Evolutionary conservation across 2,113 vertebrate species (phyloP).

Genomic region (Psettodes erumei): DNA sequence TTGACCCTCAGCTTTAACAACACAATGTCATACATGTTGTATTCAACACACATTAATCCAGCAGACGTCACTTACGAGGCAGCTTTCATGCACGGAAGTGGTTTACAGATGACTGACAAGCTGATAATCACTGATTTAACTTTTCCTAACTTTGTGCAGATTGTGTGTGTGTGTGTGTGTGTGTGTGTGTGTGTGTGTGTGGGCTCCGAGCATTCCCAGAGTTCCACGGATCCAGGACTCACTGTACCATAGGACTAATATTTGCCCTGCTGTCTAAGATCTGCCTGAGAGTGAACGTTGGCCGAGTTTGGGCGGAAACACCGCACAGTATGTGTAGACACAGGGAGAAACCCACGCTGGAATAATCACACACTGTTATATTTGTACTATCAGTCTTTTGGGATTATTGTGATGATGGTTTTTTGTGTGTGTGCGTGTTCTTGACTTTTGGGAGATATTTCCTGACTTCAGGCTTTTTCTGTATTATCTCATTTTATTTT

Average conservation of each 20-base stretch:
- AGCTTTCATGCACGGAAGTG: background rate
- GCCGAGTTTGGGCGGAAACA: conserved; percentile 46
- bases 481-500: too few species aligned
- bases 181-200: conserved; percentile 1
- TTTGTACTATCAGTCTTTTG: background rate
- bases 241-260: conserved; percentile 52
- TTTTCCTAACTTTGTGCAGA: background rate
- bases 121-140: background rate
- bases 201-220: conserved; percentile 21
- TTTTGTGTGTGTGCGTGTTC: background rate
- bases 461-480: background rate
- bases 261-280: conserved; percentile 55
- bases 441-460: background rate
- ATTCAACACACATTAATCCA: conserved; percentile 8
- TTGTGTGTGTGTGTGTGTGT: background rate
- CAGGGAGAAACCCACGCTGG: background rate
- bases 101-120: background rate
- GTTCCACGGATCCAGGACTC: conserved; percentile 35
- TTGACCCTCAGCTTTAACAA: conserved; percentile 1
- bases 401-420: background rate
- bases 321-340: conserved; percentile 6
- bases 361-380: background rate
- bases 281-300: conserved; percentile 38
- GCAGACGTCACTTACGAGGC: background rate
- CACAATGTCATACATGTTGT: background rate